These are phyloP conservation scores for Neogobius melanostomus DNA, from an alignment of 2,113 vertebrate species.

Conservation along the genomic window DNA sequence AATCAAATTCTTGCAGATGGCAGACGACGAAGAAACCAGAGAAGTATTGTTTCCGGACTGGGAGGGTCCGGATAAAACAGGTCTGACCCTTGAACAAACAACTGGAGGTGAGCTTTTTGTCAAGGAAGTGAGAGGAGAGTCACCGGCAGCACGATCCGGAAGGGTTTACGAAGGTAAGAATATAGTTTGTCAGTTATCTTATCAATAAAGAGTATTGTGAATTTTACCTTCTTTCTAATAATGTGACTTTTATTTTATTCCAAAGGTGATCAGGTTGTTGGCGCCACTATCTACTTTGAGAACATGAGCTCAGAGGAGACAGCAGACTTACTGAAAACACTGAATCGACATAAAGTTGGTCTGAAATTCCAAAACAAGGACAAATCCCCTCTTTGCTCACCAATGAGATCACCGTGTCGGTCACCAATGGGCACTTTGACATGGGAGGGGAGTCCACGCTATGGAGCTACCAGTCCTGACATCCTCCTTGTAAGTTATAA, in stretches of 20 bases:
- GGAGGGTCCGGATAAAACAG: conserved; percentile 87
- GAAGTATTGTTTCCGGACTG: conserved; percentile 91
- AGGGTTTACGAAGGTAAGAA: conserved; percentile 87
- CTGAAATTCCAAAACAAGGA: conserved; percentile 91
- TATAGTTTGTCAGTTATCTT: background rate
- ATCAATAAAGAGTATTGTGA: background rate
- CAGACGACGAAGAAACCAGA: conserved; percentile 85
- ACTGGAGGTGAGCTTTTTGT: conserved; percentile 85
- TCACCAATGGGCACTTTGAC: conserved; percentile 78
- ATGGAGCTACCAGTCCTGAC: conserved; percentile 79
- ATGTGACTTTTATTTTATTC: background rate
- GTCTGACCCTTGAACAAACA: conserved; percentile 87
- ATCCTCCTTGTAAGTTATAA: conserved; percentile 83
- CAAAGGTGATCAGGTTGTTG: conserved; percentile 91
- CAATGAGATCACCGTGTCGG: conserved; percentile 81
- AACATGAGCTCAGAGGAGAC: conserved; percentile 90
- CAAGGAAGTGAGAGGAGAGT: conserved; percentile 86
- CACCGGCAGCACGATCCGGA: conserved; percentile 85
- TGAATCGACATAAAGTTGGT: conserved; percentile 89
- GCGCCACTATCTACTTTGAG: conserved; percentile 94
- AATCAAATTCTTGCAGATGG: conserved; percentile 74
- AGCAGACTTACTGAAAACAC: conserved; percentile 83
- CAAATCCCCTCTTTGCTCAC: conserved; percentile 80
- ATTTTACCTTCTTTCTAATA: background rate
- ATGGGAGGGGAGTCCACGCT: conserved; percentile 72